Conservation (phyloP, 2,797 vertebrate species). For the Neomorphus geoffroyi region DNA sequence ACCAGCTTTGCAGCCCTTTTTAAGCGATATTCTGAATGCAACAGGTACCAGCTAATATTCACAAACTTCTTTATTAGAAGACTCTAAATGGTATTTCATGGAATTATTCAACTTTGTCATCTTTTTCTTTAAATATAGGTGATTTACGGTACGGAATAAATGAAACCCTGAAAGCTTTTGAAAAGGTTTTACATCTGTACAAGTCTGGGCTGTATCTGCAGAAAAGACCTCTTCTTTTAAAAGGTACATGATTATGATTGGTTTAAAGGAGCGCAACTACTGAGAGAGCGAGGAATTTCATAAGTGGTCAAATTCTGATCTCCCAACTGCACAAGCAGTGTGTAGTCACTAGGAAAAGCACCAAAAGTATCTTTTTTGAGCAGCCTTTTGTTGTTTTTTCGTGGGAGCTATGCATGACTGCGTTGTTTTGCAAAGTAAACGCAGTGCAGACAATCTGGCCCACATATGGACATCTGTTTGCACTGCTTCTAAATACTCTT, state of each 20-base stretch:
- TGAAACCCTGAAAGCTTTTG: constrained; percentile 86
- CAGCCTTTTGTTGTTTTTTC: neutral
- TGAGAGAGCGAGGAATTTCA: neutral
- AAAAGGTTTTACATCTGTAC: constrained; percentile 87
- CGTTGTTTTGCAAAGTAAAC: neutral
- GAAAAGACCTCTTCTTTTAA: constrained; percentile 69
- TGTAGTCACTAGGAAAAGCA: neutral
- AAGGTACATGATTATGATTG: constrained; percentile 73
- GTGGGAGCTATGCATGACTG: neutral
- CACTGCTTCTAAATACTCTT: neutral
- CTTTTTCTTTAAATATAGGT: constrained; percentile 73
- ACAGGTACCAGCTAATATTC: constrained; percentile 72
- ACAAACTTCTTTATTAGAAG: neutral
- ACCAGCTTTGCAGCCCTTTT: constrained; percentile 80
- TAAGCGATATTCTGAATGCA: constrained; percentile 88
- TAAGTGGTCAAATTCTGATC: neutral
- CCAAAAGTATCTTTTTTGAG: neutral
- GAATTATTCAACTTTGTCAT: neutral
- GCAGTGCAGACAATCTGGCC: neutral
- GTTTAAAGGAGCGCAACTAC: neutral
- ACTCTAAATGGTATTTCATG: neutral
- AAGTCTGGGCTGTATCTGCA: constrained; percentile 88
- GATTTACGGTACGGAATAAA: constrained; percentile 86
- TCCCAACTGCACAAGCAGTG: neutral
- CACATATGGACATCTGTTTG: neutral